Conservation (phyloP, 2,888 invertebrate genomes). For the Byasa hedistus region DNA sequence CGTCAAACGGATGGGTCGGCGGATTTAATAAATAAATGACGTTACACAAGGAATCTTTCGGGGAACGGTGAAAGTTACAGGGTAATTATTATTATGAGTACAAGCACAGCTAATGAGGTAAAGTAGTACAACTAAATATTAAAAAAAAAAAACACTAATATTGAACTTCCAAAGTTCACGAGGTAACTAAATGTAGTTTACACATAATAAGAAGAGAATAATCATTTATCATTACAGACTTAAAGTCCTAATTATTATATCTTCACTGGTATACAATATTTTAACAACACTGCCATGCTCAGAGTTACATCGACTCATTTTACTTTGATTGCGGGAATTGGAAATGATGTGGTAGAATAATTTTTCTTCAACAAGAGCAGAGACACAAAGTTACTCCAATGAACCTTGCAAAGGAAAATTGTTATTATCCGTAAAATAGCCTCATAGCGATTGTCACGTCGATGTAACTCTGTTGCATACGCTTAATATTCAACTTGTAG, state of each 20-base stretch:
- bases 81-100: slow-evolving; percentile 37
- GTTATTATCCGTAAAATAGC: slow-evolving; percentile 33
- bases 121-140: slow-evolving; percentile 50
- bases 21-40: slow-evolving; percentile 1
- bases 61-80: slow-evolving; percentile 29
- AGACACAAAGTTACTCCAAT: neutral
- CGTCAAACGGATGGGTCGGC: slow-evolving; percentile 22
- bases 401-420: neutral
- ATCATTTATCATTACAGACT: slow-evolving; percentile 61
- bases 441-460: slow-evolving; percentile 35
- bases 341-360: neutral
- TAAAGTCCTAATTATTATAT: slow-evolving; percentile 69
- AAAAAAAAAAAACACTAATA: slow-evolving; percentile 56
- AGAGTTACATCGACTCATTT: slow-evolving; percentile 37
- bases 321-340: neutral
- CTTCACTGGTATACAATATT: slow-evolving; percentile 66
- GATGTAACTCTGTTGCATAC: slow-evolving; percentile 29
- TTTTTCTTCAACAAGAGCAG: too few relatives aligned
- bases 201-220: slow-evolving; percentile 62
- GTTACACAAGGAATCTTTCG: slow-evolving; percentile 18
- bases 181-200: slow-evolving; percentile 75
- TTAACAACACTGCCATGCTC: slow-evolving; percentile 57
- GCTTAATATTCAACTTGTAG: slow-evolving; percentile 41
- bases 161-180: slow-evolving; percentile 75
- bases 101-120: slow-evolving; percentile 75